These are phyloP conservation scores for Apistogramma diplotaenia DNA, from an alignment of 2,113 vertebrate genomes.

Conservation along the genomic window DNA sequence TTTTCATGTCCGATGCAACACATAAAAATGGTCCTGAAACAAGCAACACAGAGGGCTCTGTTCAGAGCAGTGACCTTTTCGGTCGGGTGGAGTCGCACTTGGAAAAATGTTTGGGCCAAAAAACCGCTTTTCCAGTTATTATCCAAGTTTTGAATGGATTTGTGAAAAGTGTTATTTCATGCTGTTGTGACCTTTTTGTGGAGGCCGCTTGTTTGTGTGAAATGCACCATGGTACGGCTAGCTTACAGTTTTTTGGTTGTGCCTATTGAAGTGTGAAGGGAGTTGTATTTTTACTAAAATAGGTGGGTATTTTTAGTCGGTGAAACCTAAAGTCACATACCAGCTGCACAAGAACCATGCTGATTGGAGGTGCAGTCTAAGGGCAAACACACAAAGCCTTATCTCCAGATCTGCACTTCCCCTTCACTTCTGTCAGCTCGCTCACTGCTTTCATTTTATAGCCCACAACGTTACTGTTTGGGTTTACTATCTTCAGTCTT, in stretches of 20 bases:
- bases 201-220: slow-evolving; percentile 2
- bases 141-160: slow-evolving; percentile 14
- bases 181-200: neutral
- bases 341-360: neutral
- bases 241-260: slow-evolving; percentile 6
- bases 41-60: slow-evolving; percentile 55
- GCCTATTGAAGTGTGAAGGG: neutral
- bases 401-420: neutral
- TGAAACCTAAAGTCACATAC: neutral
- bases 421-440: neutral
- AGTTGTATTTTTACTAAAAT: neutral
- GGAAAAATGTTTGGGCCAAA: slow-evolving; percentile 45
- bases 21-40: slow-evolving; percentile 46
- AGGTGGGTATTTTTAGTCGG: neutral
- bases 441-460: neutral
- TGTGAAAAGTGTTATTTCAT: slow-evolving; percentile 4
- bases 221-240: neutral
- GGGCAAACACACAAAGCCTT: neutral
- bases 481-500: neutral
- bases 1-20: slow-evolving; percentile 47
- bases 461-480: neutral
- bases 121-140: slow-evolving; percentile 32
- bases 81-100: slow-evolving; percentile 60
- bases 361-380: neutral
- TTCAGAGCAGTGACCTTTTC: slow-evolving; percentile 64